Percentiles rank a stretch among this genome's conserved stretches.
Evolutionary conservation across 1,140 invertebrate genomes (phyloP).

Genomic region (Meteorus sp.): DNA sequence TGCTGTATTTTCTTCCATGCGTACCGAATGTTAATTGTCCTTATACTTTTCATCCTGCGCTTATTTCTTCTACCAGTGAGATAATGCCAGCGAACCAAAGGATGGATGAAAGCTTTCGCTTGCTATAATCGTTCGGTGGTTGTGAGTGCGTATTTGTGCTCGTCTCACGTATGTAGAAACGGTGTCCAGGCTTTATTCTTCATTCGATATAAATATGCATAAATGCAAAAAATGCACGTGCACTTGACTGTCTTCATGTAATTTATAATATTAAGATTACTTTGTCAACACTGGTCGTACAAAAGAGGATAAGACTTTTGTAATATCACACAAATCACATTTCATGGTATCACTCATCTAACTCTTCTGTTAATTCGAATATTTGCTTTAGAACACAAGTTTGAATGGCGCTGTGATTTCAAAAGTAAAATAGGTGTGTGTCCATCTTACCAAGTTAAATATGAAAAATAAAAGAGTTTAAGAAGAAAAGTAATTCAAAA

Average conservation of each 20-base stretch:
- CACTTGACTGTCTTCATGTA: background rate
- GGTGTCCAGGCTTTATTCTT: conserved; percentile 6
- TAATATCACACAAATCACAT: background rate
- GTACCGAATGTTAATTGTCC: no score
- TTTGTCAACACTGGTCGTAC: no score
- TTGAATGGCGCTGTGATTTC: conserved; percentile 28
- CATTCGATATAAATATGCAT: background rate
- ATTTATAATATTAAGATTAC: no score
- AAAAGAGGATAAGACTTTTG: conserved; percentile 3
- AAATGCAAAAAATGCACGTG: background rate
- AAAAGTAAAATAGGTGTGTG: conserved; percentile 18
- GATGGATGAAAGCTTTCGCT: conserved; percentile 9
- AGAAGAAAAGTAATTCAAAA: no score
- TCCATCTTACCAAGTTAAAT: conserved; percentile 9
- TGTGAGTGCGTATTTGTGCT: conserved; percentile 14
- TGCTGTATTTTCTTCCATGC: no score
- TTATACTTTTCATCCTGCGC: no score
- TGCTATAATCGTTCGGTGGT: background rate
- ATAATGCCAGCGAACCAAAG: no score
- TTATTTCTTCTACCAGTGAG: no score
- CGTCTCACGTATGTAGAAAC: conserved; percentile 1
- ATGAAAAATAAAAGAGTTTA: no score
- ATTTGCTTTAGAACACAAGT: conserved; percentile 30
- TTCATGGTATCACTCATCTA: conserved; percentile 12
- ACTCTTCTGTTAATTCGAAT: background rate